Evolutionary conservation across 2,113 vertebrate species (phyloP).

Genomic region (Grus americana): DNA sequence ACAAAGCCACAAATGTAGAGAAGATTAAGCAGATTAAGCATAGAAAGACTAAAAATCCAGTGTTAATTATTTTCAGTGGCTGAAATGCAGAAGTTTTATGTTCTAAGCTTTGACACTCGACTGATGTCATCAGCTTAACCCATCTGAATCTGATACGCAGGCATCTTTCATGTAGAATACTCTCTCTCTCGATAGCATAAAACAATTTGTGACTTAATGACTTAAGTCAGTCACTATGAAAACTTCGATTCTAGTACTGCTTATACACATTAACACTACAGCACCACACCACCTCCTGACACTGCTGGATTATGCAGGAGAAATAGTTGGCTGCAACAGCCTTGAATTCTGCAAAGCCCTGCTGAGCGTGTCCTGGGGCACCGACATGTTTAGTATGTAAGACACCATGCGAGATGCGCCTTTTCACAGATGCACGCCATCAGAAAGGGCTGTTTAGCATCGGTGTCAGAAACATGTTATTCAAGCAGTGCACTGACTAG

Average conservation of each 20-base stretch:
- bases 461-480: fast-evolving
- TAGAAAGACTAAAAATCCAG: not conserved
- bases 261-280: not conserved
- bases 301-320: not conserved
- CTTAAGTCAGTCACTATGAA: not conserved
- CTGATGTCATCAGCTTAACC: not conserved
- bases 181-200: not conserved
- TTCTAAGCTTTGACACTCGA: not conserved
- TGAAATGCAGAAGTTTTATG: not conserved
- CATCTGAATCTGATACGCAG: not conserved
- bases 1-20: not conserved
- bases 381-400: fast-evolving
- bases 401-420: fast-evolving
- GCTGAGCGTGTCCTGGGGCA: not conserved
- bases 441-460: not conserved
- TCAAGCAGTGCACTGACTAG: not conserved
- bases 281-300: not conserved
- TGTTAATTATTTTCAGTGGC: not conserved
- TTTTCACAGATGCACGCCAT: not conserved
- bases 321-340: fast-evolving
- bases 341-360: not conserved
- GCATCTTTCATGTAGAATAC: not conserved
- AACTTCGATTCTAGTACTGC: not conserved
- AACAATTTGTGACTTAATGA: not conserved
- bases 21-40: not conserved